phyloP scores from a whole-genome alignment of 2,888 invertebrate genomes.

The Eilema caniola region DNA sequence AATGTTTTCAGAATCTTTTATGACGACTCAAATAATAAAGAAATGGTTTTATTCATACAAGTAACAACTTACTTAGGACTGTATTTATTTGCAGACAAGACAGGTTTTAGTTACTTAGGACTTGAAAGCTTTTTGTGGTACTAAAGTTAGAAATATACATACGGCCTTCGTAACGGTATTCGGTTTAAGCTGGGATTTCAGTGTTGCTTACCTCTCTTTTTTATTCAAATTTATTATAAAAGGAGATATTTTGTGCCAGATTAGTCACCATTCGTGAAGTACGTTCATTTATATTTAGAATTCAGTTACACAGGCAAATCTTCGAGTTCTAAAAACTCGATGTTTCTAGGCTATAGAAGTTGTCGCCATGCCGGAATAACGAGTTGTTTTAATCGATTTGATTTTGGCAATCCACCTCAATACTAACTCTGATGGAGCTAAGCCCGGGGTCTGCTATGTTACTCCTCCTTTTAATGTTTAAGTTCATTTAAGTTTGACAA shows the following conservation, averaged over 20 bases:
- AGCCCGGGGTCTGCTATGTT: too few species aligned
- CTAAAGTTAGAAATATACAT: slow-evolving; percentile 15
- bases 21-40: not conserved
- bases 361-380: too few species aligned
- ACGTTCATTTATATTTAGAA: not conserved
- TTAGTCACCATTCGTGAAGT: not conserved
- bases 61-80: not conserved
- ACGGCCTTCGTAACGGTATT: not conserved
- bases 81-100: not conserved
- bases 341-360: too few species aligned
- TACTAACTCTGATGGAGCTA: too few species aligned
- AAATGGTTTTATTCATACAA: not conserved
- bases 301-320: not conserved
- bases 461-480: too few species aligned
- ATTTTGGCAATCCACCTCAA: too few species aligned
- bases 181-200: not conserved
- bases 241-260: not conserved
- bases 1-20: not conserved
- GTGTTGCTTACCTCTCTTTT: not conserved
- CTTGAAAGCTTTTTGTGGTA: slow-evolving; percentile 31
- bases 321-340: not conserved
- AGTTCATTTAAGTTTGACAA: too few species aligned
- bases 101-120: slow-evolving; percentile 1
- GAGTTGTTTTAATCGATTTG: too few species aligned
- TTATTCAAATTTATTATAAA: not conserved